Evolutionary conservation across 2,797 vertebrate genomes (phyloP).

Genomic region (Falco concolor): DNA sequence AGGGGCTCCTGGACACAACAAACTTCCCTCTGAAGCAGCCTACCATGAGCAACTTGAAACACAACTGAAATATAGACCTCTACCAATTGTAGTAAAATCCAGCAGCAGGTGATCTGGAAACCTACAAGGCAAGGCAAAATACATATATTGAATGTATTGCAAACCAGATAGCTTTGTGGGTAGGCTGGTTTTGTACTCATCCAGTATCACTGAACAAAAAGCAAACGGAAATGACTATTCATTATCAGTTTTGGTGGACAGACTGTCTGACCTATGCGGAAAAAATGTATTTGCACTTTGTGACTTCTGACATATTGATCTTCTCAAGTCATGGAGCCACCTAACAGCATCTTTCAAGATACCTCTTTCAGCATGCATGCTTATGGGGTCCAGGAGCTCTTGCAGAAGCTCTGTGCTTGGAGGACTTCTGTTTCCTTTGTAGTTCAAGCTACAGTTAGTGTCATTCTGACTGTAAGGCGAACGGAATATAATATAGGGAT

Average conservation of each 20-base stretch:
- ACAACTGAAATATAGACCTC: neutral
- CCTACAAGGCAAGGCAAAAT: neutral
- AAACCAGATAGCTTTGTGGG: neutral
- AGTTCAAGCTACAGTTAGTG: neutral
- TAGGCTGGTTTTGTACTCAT: neutral
- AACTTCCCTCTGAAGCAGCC: neutral
- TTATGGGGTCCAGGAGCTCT: neutral
- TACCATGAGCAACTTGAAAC: neutral
- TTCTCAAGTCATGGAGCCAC: neutral
- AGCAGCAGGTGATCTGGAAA: neutral
- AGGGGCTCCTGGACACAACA: neutral
- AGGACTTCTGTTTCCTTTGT: neutral
- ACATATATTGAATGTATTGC: neutral
- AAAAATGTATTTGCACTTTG: neutral
- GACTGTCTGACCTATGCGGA: neutral
- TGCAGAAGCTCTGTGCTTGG: neutral
- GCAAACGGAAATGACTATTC: neutral
- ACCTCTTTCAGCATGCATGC: fast-evolving
- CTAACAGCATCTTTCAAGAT: neutral
- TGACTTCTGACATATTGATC: neutral
- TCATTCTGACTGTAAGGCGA: neutral
- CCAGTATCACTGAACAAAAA: neutral
- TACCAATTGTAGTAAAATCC: neutral
- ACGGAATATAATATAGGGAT: neutral
- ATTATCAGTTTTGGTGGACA: neutral